Base-by-base conservation (phyloP, 2,113 vertebrate genomes). In the Trematocara unimaculatum region DNA sequence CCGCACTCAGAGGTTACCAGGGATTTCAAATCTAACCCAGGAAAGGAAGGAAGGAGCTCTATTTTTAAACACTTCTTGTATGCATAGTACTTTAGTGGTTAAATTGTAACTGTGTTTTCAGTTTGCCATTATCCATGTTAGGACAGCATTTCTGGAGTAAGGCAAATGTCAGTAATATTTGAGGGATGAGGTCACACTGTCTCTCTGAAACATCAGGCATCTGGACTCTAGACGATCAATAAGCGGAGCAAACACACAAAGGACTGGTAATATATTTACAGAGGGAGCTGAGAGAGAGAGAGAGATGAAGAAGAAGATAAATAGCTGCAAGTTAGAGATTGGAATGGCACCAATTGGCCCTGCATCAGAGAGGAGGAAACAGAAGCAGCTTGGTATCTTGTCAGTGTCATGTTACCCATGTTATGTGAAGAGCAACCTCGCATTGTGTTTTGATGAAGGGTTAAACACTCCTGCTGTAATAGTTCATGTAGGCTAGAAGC, bases 161-260 rank as follows among this genome's bases (percentile, higher is more conserved):
- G 49, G 72, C 56, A 85, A 91, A 90, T 82, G 84, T 79, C 31
- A 60, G 72, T 58, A 2, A 81, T 90, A 84, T 92, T 89, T 92
- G 84, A 84, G 45, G 38, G 80, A 89, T 91, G 90, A 91, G 87
- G 74, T 91, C 85, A 92, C 29, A 53, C 70, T 79, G 47, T 53
- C 58, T 88, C 54, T 89, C 79, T 31, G 40, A 87, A 93, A 93
- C 88, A 90, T 81, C 86, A 83, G 53, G 83, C 80, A 85, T 55
- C 64, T 94, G 93, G 92, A 96, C 95, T 95, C 94, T 89, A 88
- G 92, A 91, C 91, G 42, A 94, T 96, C 95, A 91, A 96, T 95
- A 91, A 86, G 70, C 14, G 3, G 84, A 60, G 86, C 91, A 91
- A 93, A 91, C 88, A 92, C 86, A 84, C 89, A 87, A 78, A 87